These are phyloP conservation scores for Coreius guichenoti DNA, from an alignment of 2,797 vertebrate species.

Conservation along the genomic window DNA sequence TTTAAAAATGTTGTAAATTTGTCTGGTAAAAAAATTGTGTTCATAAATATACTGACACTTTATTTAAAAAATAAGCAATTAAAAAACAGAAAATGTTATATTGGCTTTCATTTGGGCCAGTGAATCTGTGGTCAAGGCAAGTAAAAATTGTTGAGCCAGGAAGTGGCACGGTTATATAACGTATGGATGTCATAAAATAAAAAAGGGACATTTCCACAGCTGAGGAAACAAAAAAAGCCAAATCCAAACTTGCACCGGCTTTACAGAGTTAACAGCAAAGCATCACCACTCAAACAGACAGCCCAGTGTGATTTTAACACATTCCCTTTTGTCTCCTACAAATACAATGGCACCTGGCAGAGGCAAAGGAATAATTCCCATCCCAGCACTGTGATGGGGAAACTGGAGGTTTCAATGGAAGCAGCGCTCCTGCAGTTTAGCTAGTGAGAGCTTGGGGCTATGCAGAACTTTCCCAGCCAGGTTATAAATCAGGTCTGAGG, in stretches of 20 bases:
- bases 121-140: neutral
- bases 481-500: slow-evolving; percentile 40
- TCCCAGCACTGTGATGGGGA: neutral
- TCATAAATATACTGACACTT: neutral
- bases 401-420: neutral
- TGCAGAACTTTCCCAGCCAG: neutral
- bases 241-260: slow-evolving; percentile 21
- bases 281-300: neutral
- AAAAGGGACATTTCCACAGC: slow-evolving; percentile 43
- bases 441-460: neutral
- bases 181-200: neutral
- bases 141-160: neutral
- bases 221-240: slow-evolving; percentile 20
- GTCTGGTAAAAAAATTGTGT: neutral
- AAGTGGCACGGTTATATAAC: slow-evolving; percentile 3
- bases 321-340: slow-evolving; percentile 15
- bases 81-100: neutral
- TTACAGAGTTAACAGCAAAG: slow-evolving; percentile 29
- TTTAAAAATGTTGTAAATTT: neutral
- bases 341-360: slow-evolving; percentile 22
- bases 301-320: slow-evolving; percentile 11
- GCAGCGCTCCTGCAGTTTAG: slow-evolving; percentile 1
- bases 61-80: neutral
- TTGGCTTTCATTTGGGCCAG: neutral
- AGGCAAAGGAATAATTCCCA: neutral